Base-by-base conservation (phyloP, 1,140 invertebrate species). In the Cylas formicarius region DNA sequence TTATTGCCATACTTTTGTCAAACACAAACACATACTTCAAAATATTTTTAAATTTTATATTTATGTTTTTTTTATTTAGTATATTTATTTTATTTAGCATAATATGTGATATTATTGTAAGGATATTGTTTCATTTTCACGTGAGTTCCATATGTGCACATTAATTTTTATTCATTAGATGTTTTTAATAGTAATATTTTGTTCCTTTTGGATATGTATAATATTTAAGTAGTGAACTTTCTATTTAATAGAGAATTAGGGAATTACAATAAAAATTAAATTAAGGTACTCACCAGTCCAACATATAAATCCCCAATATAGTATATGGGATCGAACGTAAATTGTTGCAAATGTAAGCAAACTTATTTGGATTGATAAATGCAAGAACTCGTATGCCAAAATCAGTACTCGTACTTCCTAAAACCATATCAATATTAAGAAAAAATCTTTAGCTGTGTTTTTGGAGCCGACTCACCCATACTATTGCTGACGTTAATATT, bases 271-370 rank as follows among this genome's bases (percentile, higher is more conserved):
- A 16, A 35, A n/a, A n/a, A n/a, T n/a, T n/a, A n/a, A n/a, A n/a
- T n/a, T n/a, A n/a, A n/a, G n/a, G n/a, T n/a, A n/a, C n/a, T n/a
- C n/a, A n/a, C n/a, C n/a, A n/a, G n/a, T n/a, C n/a, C n/a, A n/a
- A n/a, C n/a, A n/a, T n/a, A n/a, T n/a, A n/a, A n/a, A n/a, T n/a
- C n/a, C 17, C 32, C 33, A 44, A 37, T 28, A 28, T 33, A 37
- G 17, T 28, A 14, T 2, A 29, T 20, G 9, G 2, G 31, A 14
- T 18, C 21, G 21, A 10, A 28, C 34, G 27, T 33, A 38, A 10
- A 46, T 32, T 17, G 31, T 28, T 29, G 19, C 20, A 32, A 46
- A 27, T 21, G 26, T 37, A 19, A 46, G n/a, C 5, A 46, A 38
- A 14, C 44, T 39, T 2, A 28, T 19, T 23, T 38, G 17, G 9